Evolutionary conservation across 2,113 vertebrate species (phyloP).

Genomic region (Chionis minor): DNA sequence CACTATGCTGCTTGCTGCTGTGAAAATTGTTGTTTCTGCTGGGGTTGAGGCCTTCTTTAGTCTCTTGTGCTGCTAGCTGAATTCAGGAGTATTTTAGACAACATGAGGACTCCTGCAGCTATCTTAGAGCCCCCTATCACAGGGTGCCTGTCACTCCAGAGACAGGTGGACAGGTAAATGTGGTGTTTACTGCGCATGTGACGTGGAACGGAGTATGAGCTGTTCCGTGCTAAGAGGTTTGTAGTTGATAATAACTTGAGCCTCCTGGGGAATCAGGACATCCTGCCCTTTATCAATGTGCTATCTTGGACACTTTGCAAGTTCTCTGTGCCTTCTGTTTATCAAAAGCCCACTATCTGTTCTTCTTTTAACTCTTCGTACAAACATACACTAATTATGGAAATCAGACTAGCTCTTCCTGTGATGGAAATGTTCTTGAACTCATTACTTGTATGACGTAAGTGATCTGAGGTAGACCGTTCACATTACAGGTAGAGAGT

Average conservation of each 20-base stretch:
- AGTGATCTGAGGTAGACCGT: neutral
- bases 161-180: neutral
- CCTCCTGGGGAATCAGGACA: neutral
- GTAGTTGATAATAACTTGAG: constrained; percentile 25
- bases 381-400: neutral
- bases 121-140: neutral
- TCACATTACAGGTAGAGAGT: neutral
- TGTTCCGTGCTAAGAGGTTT: neutral
- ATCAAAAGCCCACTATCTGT: neutral
- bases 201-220: neutral
- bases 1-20: neutral
- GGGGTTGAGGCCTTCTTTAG: neutral
- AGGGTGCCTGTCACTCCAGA: neutral
- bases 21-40: neutral
- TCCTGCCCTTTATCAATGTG: neutral
- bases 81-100: neutral
- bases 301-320: neutral
- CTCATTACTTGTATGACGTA: neutral
- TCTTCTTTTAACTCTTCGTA: neutral
- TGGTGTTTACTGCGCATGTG: neutral
- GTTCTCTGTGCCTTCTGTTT: neutral
- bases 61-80: neutral
- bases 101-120: neutral
- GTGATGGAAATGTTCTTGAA: neutral
- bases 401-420: neutral